A percentile compares a stretch with the other conserved stretches of the same genome.
Evolutionary conservation across 2,797 vertebrate species (phyloP).

Genomic region (Parauchenoglanis punctatus): DNA sequence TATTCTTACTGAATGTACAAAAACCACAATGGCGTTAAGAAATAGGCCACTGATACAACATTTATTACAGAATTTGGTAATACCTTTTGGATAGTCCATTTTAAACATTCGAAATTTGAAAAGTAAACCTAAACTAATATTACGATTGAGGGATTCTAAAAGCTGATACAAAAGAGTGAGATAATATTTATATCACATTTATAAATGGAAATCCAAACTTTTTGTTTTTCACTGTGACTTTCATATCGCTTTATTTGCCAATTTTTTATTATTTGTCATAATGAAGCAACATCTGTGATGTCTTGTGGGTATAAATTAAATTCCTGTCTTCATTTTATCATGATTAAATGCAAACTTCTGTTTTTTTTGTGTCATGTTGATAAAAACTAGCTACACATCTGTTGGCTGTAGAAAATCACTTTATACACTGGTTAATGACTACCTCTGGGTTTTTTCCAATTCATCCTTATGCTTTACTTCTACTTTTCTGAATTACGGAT

Average conservation of each 20-base stretch:
- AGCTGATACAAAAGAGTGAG: not conserved
- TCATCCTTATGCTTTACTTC: not conserved
- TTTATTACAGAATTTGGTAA: not conserved
- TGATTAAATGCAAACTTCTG: not conserved
- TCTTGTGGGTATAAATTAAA: slow-evolving; percentile 13
- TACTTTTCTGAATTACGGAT: not conserved
- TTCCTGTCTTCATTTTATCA: not conserved
- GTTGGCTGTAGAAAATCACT: not conserved
- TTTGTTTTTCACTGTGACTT: not conserved
- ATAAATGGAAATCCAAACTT: not conserved
- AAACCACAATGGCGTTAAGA: not conserved
- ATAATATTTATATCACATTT: not conserved
- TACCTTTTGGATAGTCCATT: not conserved
- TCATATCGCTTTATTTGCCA: not conserved
- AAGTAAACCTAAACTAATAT: not conserved
- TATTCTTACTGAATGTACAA: not conserved
- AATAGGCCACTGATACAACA: not conserved
- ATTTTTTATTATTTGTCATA: not conserved
- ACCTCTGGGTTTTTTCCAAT: not conserved
- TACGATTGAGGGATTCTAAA: not conserved
- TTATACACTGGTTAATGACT: not conserved
- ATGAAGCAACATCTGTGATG: not conserved
- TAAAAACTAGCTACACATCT: slow-evolving; percentile 1
- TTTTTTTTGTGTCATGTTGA: not conserved
- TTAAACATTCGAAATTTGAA: not conserved